Evolutionary conservation across 2,797 vertebrate genomes (phyloP).

Genomic region (Peromyscus nudipes): DNA sequence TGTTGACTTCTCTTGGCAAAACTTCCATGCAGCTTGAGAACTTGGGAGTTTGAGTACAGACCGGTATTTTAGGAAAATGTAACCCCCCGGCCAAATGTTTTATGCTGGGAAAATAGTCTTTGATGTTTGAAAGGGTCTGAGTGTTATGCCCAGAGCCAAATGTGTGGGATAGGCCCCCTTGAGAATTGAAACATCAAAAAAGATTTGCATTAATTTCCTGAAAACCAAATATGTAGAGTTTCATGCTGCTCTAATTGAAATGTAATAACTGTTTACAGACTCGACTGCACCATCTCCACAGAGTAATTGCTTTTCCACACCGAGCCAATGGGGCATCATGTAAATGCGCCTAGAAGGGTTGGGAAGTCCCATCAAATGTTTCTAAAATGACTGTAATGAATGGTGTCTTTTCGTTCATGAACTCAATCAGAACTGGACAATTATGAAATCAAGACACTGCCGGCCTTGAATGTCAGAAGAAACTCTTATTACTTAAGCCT

Average conservation of each 20-base stretch:
- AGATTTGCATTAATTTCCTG: slow-evolving; percentile 78
- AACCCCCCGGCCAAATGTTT: slow-evolving; percentile 68
- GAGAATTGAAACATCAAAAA: slow-evolving; percentile 79
- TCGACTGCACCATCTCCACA: slow-evolving; percentile 38
- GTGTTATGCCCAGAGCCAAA: slow-evolving; percentile 69
- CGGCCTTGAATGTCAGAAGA: neutral
- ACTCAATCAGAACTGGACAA: neutral
- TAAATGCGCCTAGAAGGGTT: slow-evolving; percentile 69
- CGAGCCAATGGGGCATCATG: slow-evolving; percentile 59
- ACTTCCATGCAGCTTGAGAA: slow-evolving; percentile 26
- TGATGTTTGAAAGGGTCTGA: slow-evolving; percentile 70
- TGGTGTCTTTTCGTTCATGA: slow-evolving; percentile 17
- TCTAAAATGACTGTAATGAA: slow-evolving; percentile 59
- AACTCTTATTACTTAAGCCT: neutral
- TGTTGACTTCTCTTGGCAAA: slow-evolving; percentile 54
- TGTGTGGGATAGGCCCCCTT: slow-evolving; percentile 62
- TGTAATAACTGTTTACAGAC: slow-evolving; percentile 81
- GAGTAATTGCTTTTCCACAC: slow-evolving; percentile 71
- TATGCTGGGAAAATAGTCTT: slow-evolving; percentile 68
- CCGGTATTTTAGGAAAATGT: slow-evolving; percentile 55
- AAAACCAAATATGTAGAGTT: slow-evolving; percentile 74
- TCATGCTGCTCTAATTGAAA: slow-evolving; percentile 79
- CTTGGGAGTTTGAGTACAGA: slow-evolving; percentile 50
- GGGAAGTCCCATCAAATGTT: slow-evolving; percentile 60
- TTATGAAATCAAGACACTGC: neutral